phyloP scores from a whole-genome alignment of 53 echinoderm and acorn worm species.

The Antedon mediterranea region DNA sequence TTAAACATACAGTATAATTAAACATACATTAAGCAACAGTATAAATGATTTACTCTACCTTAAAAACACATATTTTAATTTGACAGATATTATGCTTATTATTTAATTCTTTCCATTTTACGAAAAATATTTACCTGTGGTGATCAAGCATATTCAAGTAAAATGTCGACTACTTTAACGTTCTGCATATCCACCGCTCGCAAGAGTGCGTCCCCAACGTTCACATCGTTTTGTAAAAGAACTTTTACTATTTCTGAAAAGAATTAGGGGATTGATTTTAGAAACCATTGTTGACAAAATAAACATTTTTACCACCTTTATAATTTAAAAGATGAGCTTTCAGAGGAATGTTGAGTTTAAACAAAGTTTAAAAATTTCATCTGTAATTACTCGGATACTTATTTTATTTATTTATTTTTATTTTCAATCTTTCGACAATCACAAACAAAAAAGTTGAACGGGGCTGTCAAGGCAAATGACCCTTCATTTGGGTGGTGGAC shows the following conservation, averaged over 20 bases:
- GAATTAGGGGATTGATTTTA: neutral
- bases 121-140: too few relatives aligned
- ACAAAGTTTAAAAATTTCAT: too few relatives aligned
- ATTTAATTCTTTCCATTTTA: too few relatives aligned
- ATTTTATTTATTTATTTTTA: too few relatives aligned
- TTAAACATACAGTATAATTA: too few relatives aligned
- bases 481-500: too few relatives aligned
- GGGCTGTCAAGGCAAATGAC: too few relatives aligned
- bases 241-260: conserved; percentile 63
- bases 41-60: too few relatives aligned
- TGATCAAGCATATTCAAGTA: conserved; percentile 39
- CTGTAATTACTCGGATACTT: too few relatives aligned
- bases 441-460: too few relatives aligned
- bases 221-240: conserved; percentile 41
- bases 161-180: conserved; percentile 55
- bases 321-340: neutral
- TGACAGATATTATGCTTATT: neutral
- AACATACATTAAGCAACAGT: too few relatives aligned
- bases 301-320: neutral
- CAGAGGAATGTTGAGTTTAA: neutral
- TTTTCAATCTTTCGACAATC: too few relatives aligned
- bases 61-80: neutral
- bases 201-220: conserved; percentile 58
- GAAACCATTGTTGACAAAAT: neutral
- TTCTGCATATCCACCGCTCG: conserved; percentile 79